Percentiles rank a stretch among this genome's conserved stretches.
Conservation (phyloP, 2,797 vertebrate species). For the Toxotes lorentzi region DNA sequence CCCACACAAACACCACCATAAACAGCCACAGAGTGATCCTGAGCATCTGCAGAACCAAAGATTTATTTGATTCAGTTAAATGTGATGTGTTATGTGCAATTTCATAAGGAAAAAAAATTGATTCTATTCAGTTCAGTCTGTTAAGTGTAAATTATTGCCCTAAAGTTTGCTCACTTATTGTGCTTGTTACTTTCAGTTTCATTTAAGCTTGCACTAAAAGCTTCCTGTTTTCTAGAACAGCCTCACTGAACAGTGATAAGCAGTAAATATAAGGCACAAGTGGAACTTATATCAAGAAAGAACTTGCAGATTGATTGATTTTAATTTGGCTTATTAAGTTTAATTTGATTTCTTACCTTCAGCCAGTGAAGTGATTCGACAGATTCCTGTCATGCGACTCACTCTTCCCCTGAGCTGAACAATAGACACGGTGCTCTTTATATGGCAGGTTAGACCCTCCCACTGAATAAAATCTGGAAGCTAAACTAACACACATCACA, state of each 20-base stretch:
- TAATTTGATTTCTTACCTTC: conserved; percentile 59
- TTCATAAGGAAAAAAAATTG: not conserved
- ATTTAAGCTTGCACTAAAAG: not conserved
- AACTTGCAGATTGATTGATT: not conserved
- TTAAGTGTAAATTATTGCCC: not conserved
- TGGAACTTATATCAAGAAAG: not conserved
- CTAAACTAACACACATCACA: not conserved
- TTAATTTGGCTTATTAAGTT: not conserved
- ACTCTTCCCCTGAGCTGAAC: conserved; percentile 5
- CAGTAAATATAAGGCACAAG: not conserved
- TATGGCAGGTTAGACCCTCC: conserved; percentile 16
- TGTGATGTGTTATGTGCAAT: not conserved
- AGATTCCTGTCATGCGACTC: conserved; percentile 17
- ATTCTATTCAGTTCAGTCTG: not conserved
- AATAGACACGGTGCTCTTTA: not conserved
- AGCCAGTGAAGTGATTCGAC: not conserved
- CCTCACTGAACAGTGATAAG: not conserved
- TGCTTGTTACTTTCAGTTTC: conserved; percentile 23
- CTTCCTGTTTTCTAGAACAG: not conserved
- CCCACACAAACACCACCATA: conserved; percentile 49
- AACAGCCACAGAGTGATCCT: conserved; percentile 70
- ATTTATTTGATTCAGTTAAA: conserved; percentile 5
- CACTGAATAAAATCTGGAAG: conserved; percentile 10
- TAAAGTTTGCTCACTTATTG: not conserved
- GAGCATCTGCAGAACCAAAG: conserved; percentile 79